A percentile compares a stretch with the other conserved stretches of the same genome.
phyloP scores from a whole-genome alignment of 2,797 vertebrate genomes.

The Chiroxiphia lanceolata region DNA sequence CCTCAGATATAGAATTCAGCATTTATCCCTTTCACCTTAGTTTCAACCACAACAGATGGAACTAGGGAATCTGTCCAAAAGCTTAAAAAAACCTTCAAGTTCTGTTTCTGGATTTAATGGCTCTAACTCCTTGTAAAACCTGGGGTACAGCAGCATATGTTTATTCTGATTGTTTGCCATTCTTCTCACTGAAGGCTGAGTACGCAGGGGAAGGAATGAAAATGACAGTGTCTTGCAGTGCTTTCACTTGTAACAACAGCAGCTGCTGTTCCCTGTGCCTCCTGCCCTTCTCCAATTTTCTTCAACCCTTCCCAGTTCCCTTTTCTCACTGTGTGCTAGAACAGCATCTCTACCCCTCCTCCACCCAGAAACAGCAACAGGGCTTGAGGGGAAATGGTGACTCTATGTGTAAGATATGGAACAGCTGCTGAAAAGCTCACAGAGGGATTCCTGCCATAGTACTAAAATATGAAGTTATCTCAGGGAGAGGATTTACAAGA shows the following conservation, averaged over 20 bases:
- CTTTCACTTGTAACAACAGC: not conserved
- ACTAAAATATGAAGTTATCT: not conserved
- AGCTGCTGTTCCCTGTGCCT: conserved; percentile 16
- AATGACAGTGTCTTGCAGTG: not conserved
- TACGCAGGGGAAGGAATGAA: not conserved
- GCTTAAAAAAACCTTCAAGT: not conserved
- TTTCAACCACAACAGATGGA: not conserved
- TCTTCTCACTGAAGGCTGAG: not conserved
- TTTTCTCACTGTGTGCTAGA: not conserved
- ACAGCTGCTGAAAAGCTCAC: conserved; percentile 34
- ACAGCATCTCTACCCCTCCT: not conserved
- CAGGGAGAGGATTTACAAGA: not conserved
- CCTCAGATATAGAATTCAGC: not conserved
- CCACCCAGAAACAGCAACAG: not conserved
- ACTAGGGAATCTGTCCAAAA: not conserved
- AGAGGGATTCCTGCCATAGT: not conserved
- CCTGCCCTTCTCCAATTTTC: not conserved
- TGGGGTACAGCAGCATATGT: not conserved
- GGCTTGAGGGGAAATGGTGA: conserved; percentile 15
- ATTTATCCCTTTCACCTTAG: not conserved
- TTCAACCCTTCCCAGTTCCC: not conserved
- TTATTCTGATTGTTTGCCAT: not conserved
- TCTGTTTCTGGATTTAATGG: not conserved
- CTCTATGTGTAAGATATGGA: conserved; percentile 37
- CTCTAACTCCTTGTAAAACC: not conserved